Evolutionary conservation across 2,797 vertebrate species (phyloP), one percentile per base, ranked within the genome.

Genomic region (Falco peregrinus): DNA sequence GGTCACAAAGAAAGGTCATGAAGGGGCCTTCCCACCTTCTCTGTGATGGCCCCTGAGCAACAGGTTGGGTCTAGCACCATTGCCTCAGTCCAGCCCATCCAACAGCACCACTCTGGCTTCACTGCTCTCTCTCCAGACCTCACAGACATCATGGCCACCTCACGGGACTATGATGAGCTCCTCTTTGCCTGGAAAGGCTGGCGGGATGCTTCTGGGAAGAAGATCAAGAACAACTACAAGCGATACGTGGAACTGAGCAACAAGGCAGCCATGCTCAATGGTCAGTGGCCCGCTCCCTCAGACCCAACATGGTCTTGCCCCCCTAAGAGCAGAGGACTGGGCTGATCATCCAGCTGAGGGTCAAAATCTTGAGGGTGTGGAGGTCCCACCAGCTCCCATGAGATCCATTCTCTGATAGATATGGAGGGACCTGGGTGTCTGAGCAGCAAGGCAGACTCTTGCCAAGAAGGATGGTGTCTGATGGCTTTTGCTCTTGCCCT

Each of bases 171-270:
- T 4, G 95, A 99, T 1, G 98, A 99, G 60, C 98, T 99, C 56
- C 90, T 99, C 28, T 99, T 99, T 56, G 98, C 96, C 18, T 99
- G 99, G 99, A 98, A 99, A 97, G 98, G 98, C 90, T 99, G 99
- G 99, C 96, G 99, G 68, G 98, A 99, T 54, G 97, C 97, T 45
- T 99, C 99, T 19, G 99, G 99, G 71, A 98, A 98, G 97, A 87
- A 97, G 39, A 98, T 99, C 64, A 98, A 98, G 48, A 74, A 76
- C 28, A 94, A 96, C 81, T 99, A 98, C 97, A 98, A 98, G 69
- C 97, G 98, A 98, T 99, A 99, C 0, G 99, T 99, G 78, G 97
- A 98, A 50, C 97, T 99, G 79, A 98, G 98, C 97, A 99, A 99
- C 98, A 98, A 98, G 96, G 99, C 99, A 25, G 99, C 99, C 1